These are phyloP conservation scores for Troides helena DNA, from an alignment of 2,888 invertebrate genomes.

Conservation along the genomic window DNA sequence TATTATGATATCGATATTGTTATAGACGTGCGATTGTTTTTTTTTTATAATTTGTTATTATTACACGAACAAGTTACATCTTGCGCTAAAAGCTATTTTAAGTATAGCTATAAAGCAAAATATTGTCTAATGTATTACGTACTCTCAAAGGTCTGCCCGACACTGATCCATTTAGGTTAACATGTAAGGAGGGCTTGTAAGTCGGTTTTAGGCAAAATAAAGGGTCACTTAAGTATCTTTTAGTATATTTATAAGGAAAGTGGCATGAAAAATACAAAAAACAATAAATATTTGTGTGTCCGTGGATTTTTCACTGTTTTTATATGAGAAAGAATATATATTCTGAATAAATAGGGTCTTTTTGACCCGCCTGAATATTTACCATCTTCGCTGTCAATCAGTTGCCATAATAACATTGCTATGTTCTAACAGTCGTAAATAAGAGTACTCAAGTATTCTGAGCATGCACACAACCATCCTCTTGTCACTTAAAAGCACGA, in stretches of 20 bases:
- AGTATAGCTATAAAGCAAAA: constrained; percentile 16
- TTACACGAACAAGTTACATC: not conserved
- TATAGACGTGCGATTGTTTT: not conserved
- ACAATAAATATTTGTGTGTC: constrained; percentile 17
- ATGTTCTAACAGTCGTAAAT: too few species aligned
- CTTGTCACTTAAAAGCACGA: too few species aligned
- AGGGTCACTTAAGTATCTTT: constrained; percentile 30
- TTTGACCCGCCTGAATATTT: too few species aligned
- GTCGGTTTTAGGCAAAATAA: constrained; percentile 30
- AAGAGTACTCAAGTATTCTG: too few species aligned
- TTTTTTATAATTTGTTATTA: not conserved
- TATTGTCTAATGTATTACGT: constrained; percentile 19
- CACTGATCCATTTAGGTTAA: constrained; percentile 28
- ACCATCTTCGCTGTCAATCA: too few species aligned
- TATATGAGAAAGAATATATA: not conserved
- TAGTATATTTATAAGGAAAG: constrained; percentile 20
- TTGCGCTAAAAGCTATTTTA: constrained; percentile 7
- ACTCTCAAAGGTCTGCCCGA: constrained; percentile 24
- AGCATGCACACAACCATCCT: too few species aligned
- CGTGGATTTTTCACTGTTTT: not conserved
- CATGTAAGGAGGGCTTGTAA: constrained; percentile 24
- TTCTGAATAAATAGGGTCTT: too few species aligned
- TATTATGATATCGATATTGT: not conserved
- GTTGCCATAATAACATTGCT: too few species aligned
- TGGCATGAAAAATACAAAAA: constrained; percentile 18